Base-by-base conservation (phyloP, 2,888 invertebrate genomes). In the Pollenia angustigena region DNA sequence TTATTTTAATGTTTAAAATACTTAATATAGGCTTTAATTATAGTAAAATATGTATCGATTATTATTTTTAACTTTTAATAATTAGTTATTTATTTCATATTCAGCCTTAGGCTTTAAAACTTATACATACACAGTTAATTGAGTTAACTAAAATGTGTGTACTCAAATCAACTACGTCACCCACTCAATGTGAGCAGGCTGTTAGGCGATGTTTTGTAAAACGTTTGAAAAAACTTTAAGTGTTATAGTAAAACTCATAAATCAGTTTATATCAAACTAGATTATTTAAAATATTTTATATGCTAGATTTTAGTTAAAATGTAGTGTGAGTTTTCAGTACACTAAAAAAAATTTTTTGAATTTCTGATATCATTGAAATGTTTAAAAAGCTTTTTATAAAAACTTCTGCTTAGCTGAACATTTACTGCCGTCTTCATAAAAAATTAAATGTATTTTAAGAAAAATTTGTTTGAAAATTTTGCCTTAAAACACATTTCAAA, bases 271-370 rank as follows among this genome's bases (percentile, higher is more conserved):
- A 68, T 80, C 60, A 40, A 75, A 62, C 16, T 64, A 78, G 60
- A 81, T 66, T 81, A 72, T 66, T 78, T 56, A n/a, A 78, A 58
- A 46, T 72, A 66, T 78, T 79, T 81, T 80, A 75, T 32, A 76
- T 68, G 62, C 40, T 23, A 54, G 23, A 66, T 46, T 52, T 48
- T 46, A 54, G 40, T 18, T 40, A n/a, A 68, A 14, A 18, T 11
- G 9, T 2, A 14, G 32, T 32, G 32, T 32, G 32, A 32, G 32
- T 32, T 32, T 66, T 23, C n/a, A 16, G 9, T 74, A 74, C 72
- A 74, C 72, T 7, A 23, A 50, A 62, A 74, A 69, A 71, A 14
- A n/a, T n/a, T 32, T 32, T 32, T 32, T 18, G 18, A 23, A 23
- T 2, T 32, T 32, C 6, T 32, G 4, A 32, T 1, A 18, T 32